Conservation (phyloP, 2,888 invertebrate genomes). For the Temnothorax rugatulus region DNA sequence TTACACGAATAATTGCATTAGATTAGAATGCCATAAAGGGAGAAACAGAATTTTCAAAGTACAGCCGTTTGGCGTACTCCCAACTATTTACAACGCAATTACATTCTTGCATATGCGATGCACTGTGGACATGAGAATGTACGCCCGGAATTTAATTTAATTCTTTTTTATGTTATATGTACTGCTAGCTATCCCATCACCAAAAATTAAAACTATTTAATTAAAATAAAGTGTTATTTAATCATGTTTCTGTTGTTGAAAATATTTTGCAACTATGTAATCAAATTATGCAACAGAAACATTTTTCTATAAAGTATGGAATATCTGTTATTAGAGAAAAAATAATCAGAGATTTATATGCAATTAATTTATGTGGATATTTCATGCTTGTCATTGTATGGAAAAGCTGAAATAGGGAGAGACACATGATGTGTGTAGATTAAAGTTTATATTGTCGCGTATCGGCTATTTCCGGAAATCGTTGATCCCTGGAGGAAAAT, state of each 20-base stretch:
- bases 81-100: slow-evolving; percentile 47
- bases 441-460: slow-evolving; percentile 57
- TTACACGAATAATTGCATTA: slow-evolving; percentile 1
- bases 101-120: slow-evolving; percentile 29
- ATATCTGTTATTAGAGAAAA: not conserved
- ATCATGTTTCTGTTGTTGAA: not conserved
- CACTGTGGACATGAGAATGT: slow-evolving; percentile 2
- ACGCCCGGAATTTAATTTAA: slow-evolving; percentile 47
- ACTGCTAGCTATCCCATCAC: not conserved
- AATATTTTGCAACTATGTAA: not conserved
- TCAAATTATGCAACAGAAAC: not conserved
- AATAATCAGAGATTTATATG: not conserved
- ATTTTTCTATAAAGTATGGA: not conserved
- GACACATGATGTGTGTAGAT: slow-evolving; percentile 15
- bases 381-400: not conserved
- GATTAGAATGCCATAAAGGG: slow-evolving; percentile 6
- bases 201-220: slow-evolving; percentile 1
- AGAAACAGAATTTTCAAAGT: slow-evolving; percentile 27
- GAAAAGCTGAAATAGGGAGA: slow-evolving; percentile 4
- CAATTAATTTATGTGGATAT: not conserved
- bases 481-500: slow-evolving; percentile 65
- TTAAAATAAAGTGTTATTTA: not conserved
- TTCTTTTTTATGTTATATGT: slow-evolving; percentile 18
- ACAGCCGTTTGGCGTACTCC: slow-evolving; percentile 13
- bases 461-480: slow-evolving; percentile 56